Evolutionary conservation across 2,888 invertebrate genomes (phyloP), one percentile per base, ranked within the genome.

Genomic region (Trachelus tabidus): DNA sequence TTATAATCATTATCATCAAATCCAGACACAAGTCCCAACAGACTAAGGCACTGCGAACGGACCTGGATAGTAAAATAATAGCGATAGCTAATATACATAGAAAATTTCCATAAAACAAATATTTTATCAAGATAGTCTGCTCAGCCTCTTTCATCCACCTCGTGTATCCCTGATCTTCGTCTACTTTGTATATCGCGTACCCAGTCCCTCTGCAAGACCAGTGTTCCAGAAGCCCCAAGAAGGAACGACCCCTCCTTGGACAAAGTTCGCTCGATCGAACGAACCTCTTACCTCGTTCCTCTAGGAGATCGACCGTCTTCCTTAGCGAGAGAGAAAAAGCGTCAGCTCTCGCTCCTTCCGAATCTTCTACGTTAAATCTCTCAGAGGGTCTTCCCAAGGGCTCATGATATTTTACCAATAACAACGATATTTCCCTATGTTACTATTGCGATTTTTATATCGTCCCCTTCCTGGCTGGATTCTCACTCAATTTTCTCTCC

Each of bases 41-140:
- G 56, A 56, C 56, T 56, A 23, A 56, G 23, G 40, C 23, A 56
- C 23, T 23, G 56, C 56, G 9, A 56, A 23, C 35, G n/a, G 74
- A 40, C 74, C 1, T 31, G 34, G 37, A 6, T 35, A 31, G 23
- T n/a, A 12, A 34, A 74, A 74, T 74, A 74, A 74, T 34, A 35
- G 23, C n/a, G 74, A 35, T 34, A n/a, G 74, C 35, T 35, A 2
- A 40, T 74, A 9, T 34, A 12, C n/a, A 1, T 35, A 23, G 23
- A 33, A 11, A 40, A 73, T 76, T 73, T 76, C 56, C 78, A 76
- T 78, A 76, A 76, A 78, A 34, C 31, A 73, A 68, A 78, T 76
- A 78, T 76, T 78, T 78, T 73, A 30, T 76, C 68, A 30, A 56
- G 56, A 9, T 9, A 23, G 33, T 71, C 71, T 34, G 23, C 71